These are phyloP conservation scores for Lottia gigantea DNA, from an alignment of 2,888 invertebrate genomes.

Conservation along the genomic window DNA sequence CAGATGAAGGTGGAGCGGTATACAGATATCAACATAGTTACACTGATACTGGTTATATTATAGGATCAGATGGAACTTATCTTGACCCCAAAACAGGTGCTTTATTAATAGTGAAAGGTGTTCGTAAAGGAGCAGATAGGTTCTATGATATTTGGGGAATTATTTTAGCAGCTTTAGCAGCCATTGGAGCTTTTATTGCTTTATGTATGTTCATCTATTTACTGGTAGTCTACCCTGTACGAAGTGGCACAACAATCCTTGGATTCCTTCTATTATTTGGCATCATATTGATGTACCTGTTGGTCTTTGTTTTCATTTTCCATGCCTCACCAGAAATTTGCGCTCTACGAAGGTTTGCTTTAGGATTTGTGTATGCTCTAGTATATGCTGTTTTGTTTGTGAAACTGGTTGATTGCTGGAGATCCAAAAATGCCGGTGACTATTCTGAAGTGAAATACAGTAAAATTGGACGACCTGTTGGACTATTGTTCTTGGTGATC, in stretches of 20 bases:
- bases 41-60: slow-evolving; percentile 29
- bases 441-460: slow-evolving; percentile 52
- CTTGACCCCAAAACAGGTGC: slow-evolving; percentile 49
- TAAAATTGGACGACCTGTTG: slow-evolving; percentile 64
- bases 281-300: slow-evolving; percentile 66
- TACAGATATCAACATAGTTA: background rate
- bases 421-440: slow-evolving; percentile 56
- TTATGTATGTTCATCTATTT: slow-evolving; percentile 67
- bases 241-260: slow-evolving; percentile 67
- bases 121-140: slow-evolving; percentile 38
- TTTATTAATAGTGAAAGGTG: slow-evolving; percentile 39
- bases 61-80: slow-evolving; percentile 50
- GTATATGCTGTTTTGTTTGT: slow-evolving; percentile 69
- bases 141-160: slow-evolving; percentile 68
- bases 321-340: slow-evolving; percentile 67
- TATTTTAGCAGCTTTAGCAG: slow-evolving; percentile 61
- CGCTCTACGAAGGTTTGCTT: slow-evolving; percentile 67
- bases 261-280: slow-evolving; percentile 69
- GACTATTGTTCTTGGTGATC: slow-evolving; percentile 64
- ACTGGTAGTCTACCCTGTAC: slow-evolving; percentile 65
- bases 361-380: slow-evolving; percentile 68
- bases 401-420: slow-evolving; percentile 68
- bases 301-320: slow-evolving; percentile 68
- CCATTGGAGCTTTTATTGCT: slow-evolving; percentile 65
- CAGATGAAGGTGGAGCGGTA: background rate